Evolutionary conservation across 2,113 vertebrate species (phyloP), one percentile per base, ranked within the genome.

Genomic region (Gavialis gangeticus): DNA sequence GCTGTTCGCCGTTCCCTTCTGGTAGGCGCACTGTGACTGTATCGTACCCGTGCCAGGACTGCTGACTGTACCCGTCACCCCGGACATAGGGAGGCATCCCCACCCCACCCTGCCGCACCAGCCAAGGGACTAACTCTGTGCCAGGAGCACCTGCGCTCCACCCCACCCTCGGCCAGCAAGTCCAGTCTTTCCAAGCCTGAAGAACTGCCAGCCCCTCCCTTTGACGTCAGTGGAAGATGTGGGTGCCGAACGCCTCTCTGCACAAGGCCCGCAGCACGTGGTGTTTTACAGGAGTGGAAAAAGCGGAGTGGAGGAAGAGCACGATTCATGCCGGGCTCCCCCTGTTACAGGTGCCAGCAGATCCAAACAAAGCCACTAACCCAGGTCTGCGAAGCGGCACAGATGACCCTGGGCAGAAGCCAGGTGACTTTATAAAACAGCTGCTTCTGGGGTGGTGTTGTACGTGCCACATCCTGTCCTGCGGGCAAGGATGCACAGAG

Each of bases 41-140:
- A 83, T 79, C 63, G 30, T 94, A 78, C 30, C 85, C 94, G 94
- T 82, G 90, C 96, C 93, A 89, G 81, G 88, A 76, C 84, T 94
- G 85, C 96, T 95, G 69, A 85, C 93, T 84, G 78, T 16, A 21
- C 73, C 84, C 54, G 79, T 59, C 92, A 82, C 78, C 85, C 34
- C 5, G 34, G 34, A 34, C 34, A 4, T 34, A 4, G 34, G 34
- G 34, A 34, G 34, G 34, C 34, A 34, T 34, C 34, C 34, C 34
- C 34, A 34, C 34, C 34, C 34, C 34, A 34, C 34, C n/a, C n/a
- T n/a, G n/a, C n/a, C n/a, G n/a, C n/a, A n/a, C n/a, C n/a, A n/a
- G n/a, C n/a, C 93, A 87, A 46, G 71, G 80, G 96, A 85, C 80
- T 73, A 77, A 55, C 30, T 91, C 93, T 92, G 79, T 94, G 91